A percentile compares a stretch with the other conserved stretches of the same genome.
These are phyloP conservation scores for Drosophila sp. DNA, from an alignment of 1,140 invertebrate species.

Conservation along the genomic window DNA sequence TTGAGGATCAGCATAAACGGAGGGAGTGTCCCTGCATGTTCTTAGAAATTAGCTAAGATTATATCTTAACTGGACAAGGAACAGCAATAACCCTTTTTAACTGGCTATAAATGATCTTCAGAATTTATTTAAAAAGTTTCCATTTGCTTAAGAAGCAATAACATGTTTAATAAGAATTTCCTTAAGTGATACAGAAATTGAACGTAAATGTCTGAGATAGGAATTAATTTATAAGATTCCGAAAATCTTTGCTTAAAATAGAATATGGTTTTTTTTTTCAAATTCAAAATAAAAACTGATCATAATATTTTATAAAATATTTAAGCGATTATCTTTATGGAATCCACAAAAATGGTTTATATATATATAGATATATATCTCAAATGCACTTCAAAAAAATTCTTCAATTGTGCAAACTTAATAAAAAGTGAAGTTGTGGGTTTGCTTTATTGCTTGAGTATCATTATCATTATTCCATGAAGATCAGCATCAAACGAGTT, in stretches of 20 bases:
- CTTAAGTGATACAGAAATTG: no score
- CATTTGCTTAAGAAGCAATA: no score
- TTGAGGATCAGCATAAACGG: not conserved
- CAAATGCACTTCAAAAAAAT: not conserved
- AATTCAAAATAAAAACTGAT: not conserved
- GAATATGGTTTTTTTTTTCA: no score
- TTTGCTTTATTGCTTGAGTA: slow-evolving; percentile 15
- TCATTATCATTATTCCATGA: slow-evolving; percentile 15
- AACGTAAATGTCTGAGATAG: no score
- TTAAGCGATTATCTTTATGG: not conserved
- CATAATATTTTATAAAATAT: no score
- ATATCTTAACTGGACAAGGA: slow-evolving; percentile 9
- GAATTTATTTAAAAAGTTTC: not conserved
- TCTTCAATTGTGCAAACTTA: slow-evolving; percentile 13
- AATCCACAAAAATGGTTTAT: no score
- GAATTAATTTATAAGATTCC: no score
- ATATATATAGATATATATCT: not conserved
- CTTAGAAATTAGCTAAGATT: not conserved
- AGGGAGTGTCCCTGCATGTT: not conserved
- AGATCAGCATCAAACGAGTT: slow-evolving; percentile 27
- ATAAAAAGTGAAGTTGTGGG: slow-evolving; percentile 19
- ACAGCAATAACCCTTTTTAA: slow-evolving; percentile 4
- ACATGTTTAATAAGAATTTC: no score
- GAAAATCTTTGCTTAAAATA: no score
- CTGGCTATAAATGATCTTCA: not conserved